Evolutionary conservation across 2,797 vertebrate species (phyloP), one percentile per base, ranked within the genome.

Genomic region (Epinephelus malabaricus): DNA sequence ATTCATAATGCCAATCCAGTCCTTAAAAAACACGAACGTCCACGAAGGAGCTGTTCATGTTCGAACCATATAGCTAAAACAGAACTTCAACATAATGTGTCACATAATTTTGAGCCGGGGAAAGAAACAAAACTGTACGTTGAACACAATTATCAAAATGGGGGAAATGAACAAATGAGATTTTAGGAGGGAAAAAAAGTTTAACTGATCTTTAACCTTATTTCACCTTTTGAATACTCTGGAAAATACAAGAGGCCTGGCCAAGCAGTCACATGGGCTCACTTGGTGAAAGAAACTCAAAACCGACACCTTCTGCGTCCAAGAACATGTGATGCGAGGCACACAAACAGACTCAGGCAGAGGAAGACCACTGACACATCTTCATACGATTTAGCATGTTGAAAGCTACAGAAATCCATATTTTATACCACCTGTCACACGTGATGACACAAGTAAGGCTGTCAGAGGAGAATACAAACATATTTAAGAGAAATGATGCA

Each of bases 211-310:
- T 87, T 87, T 87, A 86, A 89, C 87, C 87, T 92, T 76, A 88
- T 81, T 87, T 93, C 83, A 93, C 91, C 88, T 90, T 92, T 88
- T 89, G 88, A 92, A 89, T 81, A 76, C 81, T 76, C 69, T 90
- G 88, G 90, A 88, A 92, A 90, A 86, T 63, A 91, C 63, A 70
- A 70, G 73, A 69, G 70, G 82, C 79, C 72, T n/a, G 12, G 86
- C 90, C 90, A 92, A 87, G 84, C 66, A 43, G 90, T 95, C 94
- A 95, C 93, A 95, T 92, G 93, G 89, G 79, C 67, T 84, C 88
- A 87, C 85, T 90, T 86, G 88, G 66, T 95, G 93, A 94, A 95
- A 95, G 96, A 94, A 96, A 96, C 92, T 92, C 91, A 95, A 96
- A 95, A 95, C 95, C 95, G 43, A 93, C 92, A 95, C 91, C 92